Evolutionary conservation across 2,113 vertebrate genomes (phyloP).

Genomic region (Pungitius pungitius): DNA sequence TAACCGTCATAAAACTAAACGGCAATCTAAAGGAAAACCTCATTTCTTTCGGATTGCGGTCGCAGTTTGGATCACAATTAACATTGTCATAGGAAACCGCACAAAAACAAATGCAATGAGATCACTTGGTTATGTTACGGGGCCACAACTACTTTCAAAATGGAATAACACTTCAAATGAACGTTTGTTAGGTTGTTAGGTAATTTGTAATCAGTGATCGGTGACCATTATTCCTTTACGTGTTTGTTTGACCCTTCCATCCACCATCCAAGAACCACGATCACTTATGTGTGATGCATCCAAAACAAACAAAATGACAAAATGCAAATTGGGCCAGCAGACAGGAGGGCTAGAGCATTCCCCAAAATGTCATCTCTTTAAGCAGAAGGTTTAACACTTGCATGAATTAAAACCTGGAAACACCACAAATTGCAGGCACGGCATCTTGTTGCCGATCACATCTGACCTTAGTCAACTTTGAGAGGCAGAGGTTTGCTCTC

Average conservation of each 20-base stretch:
- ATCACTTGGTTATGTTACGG: neutral
- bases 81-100: neutral
- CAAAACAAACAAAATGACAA: neutral
- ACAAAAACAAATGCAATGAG: neutral
- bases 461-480: constrained; percentile 17
- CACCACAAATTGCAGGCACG: neutral
- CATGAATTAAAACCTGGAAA: constrained; percentile 1
- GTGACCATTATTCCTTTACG: too few species aligned
- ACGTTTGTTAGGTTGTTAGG: too few species aligned
- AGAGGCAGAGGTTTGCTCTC: constrained; percentile 36
- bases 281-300: neutral
- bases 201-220: too few species aligned
- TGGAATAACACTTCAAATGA: too few species aligned
- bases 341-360: neutral
- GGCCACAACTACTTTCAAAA: too few species aligned
- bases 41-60: neutral
- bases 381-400: neutral
- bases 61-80: neutral
- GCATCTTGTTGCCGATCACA: constrained; percentile 14
- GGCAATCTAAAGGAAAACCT: neutral
- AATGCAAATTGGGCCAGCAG: neutral
- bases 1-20: neutral
- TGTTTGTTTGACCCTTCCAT: neutral
- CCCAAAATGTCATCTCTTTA: neutral
- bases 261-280: neutral